Evolutionary conservation across 1,140 invertebrate species (phyloP).

Genomic region (Ceratosolen solmsi): DNA sequence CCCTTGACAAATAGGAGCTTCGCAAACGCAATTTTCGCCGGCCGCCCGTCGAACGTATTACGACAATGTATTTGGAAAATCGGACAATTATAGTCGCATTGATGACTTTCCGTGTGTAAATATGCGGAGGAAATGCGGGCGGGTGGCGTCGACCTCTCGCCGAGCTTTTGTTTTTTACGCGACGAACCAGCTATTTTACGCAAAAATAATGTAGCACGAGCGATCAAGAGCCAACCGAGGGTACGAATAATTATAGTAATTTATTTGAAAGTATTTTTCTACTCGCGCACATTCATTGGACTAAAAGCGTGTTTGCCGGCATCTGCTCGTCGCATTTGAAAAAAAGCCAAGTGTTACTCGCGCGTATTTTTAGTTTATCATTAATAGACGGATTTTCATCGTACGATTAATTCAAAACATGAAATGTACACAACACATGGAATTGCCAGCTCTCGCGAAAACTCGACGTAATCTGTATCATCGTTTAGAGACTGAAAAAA

Average conservation of each 20-base stretch:
- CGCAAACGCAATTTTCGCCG: slow-evolving; percentile 17
- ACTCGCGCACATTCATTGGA: not conserved
- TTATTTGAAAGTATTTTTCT: not conserved
- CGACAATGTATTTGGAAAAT: slow-evolving; percentile 11
- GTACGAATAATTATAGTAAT: not conserved
- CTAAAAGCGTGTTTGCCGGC: not conserved
- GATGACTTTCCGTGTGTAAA: not conserved
- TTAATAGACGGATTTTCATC: too few species aligned
- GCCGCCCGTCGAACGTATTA: slow-evolving; percentile 28
- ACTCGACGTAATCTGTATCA: not conserved
- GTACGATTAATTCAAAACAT: not conserved
- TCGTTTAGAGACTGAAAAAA: not conserved
- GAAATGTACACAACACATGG: not conserved
- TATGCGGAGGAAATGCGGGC: not conserved
- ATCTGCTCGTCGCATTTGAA: too few species aligned
- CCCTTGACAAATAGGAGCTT: slow-evolving; percentile 35
- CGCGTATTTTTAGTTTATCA: too few species aligned
- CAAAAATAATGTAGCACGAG: not conserved
- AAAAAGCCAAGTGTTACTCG: too few species aligned
- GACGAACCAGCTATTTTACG: not conserved
- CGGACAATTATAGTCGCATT: not conserved
- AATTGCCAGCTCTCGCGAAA: not conserved
- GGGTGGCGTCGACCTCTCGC: not conserved
- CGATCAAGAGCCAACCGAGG: not conserved
- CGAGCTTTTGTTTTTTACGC: not conserved